These are phyloP conservation scores for Gila orcuttii DNA, from an alignment of 2,113 vertebrate genomes.

Conservation along the genomic window DNA sequence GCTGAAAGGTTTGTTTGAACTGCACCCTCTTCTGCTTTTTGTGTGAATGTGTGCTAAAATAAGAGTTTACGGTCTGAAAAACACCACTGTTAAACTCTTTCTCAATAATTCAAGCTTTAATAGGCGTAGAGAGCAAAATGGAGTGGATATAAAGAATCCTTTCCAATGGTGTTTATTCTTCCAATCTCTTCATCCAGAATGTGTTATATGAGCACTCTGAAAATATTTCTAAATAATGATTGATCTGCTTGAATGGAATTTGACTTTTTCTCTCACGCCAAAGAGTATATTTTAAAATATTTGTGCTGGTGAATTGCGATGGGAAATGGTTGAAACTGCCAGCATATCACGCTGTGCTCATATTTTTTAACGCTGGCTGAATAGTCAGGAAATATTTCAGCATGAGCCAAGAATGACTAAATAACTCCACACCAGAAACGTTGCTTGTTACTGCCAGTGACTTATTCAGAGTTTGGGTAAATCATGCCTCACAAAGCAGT, in stretches of 20 bases:
- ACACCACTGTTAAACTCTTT: not conserved
- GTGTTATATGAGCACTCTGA: not conserved
- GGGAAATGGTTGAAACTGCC: not conserved
- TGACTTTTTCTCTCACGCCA: not conserved
- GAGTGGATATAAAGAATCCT: not conserved
- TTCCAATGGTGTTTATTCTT: not conserved
- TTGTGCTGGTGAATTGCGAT: not conserved
- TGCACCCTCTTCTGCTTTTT: too few species aligned
- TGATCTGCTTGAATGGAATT: not conserved
- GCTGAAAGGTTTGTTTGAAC: too few species aligned
- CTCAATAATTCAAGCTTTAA: not conserved
- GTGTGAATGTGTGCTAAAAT: not conserved
- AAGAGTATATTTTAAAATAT: not conserved
- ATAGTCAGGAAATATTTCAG: slow-evolving; percentile 24
- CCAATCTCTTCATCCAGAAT: not conserved
- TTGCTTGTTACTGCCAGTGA: not conserved
- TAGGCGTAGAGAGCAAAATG: not conserved
- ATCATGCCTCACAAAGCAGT: not conserved
- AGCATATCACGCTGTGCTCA: not conserved
- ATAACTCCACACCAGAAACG: slow-evolving; percentile 24
- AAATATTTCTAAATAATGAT: not conserved
- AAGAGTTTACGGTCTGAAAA: not conserved
- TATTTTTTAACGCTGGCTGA: not conserved
- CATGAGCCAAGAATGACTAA: slow-evolving; percentile 30
- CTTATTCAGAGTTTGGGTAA: not conserved